phyloP scores from a whole-genome alignment of 2,888 invertebrate species.

The Epirrhoe tristata region DNA sequence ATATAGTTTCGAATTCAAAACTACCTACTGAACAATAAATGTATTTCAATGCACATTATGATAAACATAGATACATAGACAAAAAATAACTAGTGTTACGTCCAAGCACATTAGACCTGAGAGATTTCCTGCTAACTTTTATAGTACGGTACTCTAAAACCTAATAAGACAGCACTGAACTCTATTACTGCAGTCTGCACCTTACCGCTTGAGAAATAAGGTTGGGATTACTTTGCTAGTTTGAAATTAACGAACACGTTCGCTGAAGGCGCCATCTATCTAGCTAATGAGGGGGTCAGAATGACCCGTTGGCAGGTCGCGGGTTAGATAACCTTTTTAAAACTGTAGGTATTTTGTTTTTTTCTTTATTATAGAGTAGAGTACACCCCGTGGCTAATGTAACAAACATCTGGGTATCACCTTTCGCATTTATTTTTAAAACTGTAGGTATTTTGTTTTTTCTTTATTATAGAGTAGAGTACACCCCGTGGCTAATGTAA shows the following conservation, averaged over 20 bases:
- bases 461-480: not conserved
- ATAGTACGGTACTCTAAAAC: constrained; percentile 27
- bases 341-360: constrained; percentile 24
- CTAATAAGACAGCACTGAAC: constrained; percentile 30
- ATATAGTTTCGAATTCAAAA: too few relatives aligned
- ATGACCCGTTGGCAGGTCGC: constrained; percentile 45
- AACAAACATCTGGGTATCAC: too few relatives aligned
- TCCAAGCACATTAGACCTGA: constrained; percentile 1
- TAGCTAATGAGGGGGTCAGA: constrained; percentile 56
- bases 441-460: constrained; percentile 17
- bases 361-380: not conserved
- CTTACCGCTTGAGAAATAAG: constrained; percentile 46
- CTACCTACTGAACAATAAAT: too few relatives aligned
- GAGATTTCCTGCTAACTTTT: constrained; percentile 22
- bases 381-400: too few relatives aligned
- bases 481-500: too few relatives aligned
- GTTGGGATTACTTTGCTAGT: constrained; percentile 57
- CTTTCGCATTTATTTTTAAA: constrained; percentile 24
- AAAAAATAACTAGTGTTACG: not conserved
- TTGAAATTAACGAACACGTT: constrained; percentile 65
- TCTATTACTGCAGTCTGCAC: constrained; percentile 31
- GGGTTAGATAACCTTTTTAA: constrained; percentile 45
- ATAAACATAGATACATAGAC: too few relatives aligned
- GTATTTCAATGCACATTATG: too few relatives aligned
- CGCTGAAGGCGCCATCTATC: constrained; percentile 61